Percentiles rank a stretch among this genome's conserved stretches.
Evolutionary conservation across 1,140 invertebrate genomes (phyloP).

Genomic region (Drosophila kurseongensis): DNA sequence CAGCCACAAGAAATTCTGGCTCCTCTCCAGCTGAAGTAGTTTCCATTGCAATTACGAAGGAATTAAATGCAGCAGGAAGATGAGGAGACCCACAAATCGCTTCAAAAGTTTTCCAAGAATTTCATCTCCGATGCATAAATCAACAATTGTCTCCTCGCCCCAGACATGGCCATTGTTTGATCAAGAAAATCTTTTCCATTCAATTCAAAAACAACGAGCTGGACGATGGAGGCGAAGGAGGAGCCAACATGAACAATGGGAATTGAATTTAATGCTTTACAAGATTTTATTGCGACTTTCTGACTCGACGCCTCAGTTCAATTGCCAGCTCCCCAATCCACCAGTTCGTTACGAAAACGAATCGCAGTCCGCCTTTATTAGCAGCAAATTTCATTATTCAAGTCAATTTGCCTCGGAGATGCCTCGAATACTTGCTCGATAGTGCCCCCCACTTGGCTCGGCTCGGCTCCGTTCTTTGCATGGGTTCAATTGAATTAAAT

Average conservation of each 20-base stretch:
- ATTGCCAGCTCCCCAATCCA: slow-evolving; percentile 7
- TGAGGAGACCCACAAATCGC: slow-evolving; percentile 21
- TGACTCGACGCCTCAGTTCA: slow-evolving; percentile 38
- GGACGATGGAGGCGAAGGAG: slow-evolving; percentile 7
- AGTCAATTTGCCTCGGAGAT: slow-evolving; percentile 67
- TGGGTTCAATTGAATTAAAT: slow-evolving; percentile 78
- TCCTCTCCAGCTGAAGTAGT: slow-evolving; percentile 23
- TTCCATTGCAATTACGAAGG: slow-evolving; percentile 39
- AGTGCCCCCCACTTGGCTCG: slow-evolving; percentile 25
- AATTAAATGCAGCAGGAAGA: slow-evolving; percentile 24
- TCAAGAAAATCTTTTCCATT: slow-evolving; percentile 69
- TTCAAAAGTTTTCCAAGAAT: slow-evolving; percentile 63
- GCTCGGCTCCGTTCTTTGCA: slow-evolving; percentile 14
- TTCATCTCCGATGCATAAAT: slow-evolving; percentile 71
- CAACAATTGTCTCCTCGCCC: slow-evolving; percentile 52
- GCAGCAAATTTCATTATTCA: slow-evolving; percentile 74
- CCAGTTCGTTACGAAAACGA: slow-evolving; percentile 35
- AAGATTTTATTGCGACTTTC: slow-evolving; percentile 77
- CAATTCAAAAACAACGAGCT: slow-evolving; percentile 36
- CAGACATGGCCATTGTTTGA: slow-evolving; percentile 61
- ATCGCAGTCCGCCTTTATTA: slow-evolving; percentile 48
- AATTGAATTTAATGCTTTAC: slow-evolving; percentile 76
- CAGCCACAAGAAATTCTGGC: slow-evolving; percentile 59
- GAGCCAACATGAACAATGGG: slow-evolving; percentile 48
- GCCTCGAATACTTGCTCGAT: slow-evolving; percentile 45